Evolutionary conservation across 2,888 invertebrate genomes (phyloP), one percentile per base, ranked within the genome.

Genomic region (Itoplectis maculator): DNA sequence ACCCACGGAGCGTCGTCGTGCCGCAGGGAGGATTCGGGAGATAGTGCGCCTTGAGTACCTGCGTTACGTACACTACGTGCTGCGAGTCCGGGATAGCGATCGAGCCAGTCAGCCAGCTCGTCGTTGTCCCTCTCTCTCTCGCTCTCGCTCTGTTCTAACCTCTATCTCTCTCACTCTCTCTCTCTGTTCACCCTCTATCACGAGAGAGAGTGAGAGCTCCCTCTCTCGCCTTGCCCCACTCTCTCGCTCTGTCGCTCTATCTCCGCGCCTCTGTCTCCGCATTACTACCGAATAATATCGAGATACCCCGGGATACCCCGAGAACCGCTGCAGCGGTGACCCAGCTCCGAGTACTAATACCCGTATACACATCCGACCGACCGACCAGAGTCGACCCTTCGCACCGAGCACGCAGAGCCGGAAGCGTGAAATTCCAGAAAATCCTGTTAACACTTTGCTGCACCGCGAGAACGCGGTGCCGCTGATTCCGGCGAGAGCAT

Each of bases 61-160:
- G 75, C 56, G 76, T 77, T 75, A 80, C 75, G 65, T 75, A 73
- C 18, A 72, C 29, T 82, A 82, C 82, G 82, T 82, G 74, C 81
- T 56, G 56, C 72, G 77, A 81, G 78, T 82, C 56, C 75, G 59
- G 51, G 75, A 82, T 82, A 66, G 79, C 70, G 75, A 79, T 79
- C 82, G 69, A 42, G 35, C 23, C 47, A 47, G 29, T 70, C 72
- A 40, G 54, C 59, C 45, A n/a, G n/a, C 42, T 73, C 49, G 13
- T 45, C 29, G n/a, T 6, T 54, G 37, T 18, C 18, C 11, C 11
- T 45, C 45, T 20, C 49, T 77, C 66, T 56, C 70, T 56, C 49
- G 56, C 47, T 37, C 74, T 40, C 59, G 11, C 40, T 68, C 37
- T 29, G 37, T 69, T 13, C 70, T n/a, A n/a, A n/a, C n/a, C 56